These are phyloP conservation scores for Lepetodrilus schrolli DNA, from an alignment of 2,888 invertebrate genomes.

Conservation along the genomic window DNA sequence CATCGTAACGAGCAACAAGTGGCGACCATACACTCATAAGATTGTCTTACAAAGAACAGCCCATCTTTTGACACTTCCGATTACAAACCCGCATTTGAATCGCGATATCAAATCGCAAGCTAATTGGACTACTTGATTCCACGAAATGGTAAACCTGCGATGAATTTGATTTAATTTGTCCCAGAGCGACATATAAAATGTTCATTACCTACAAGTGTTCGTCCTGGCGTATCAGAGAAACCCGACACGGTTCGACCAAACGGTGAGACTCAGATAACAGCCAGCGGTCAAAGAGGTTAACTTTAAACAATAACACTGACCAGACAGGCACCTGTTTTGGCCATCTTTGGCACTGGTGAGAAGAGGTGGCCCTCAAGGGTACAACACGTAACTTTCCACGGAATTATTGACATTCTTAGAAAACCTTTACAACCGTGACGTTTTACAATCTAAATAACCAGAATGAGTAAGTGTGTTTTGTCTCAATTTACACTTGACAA, in stretches of 20 bases:
- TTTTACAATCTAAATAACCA: not conserved
- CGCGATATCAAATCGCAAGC: not conserved
- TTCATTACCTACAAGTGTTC: not conserved
- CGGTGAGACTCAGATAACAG: not conserved
- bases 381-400: too few species aligned
- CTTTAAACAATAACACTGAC: not conserved
- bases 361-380: not conserved
- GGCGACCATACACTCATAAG: not conserved
- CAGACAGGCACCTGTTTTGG: conserved; percentile 22
- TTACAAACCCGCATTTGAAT: not conserved
- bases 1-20: too few species aligned
- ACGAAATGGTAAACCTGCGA: conserved; percentile 10
- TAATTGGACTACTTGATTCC: conserved; percentile 22
- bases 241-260: conserved; percentile 3
- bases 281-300: not conserved
- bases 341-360: not conserved
- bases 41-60: not conserved
- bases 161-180: conserved; percentile 21
- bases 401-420: conserved; percentile 1
- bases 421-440: not conserved
- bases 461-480: too few species aligned
- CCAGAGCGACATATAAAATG: conserved; percentile 1
- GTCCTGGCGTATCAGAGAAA: not conserved
- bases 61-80: not conserved
- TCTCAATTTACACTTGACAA: too few species aligned